Percentiles rank a stretch among this genome's conserved stretches.
These are phyloP conservation scores for Stigmatopora argus DNA, from an alignment of 2,113 vertebrate species.

Conservation along the genomic window DNA sequence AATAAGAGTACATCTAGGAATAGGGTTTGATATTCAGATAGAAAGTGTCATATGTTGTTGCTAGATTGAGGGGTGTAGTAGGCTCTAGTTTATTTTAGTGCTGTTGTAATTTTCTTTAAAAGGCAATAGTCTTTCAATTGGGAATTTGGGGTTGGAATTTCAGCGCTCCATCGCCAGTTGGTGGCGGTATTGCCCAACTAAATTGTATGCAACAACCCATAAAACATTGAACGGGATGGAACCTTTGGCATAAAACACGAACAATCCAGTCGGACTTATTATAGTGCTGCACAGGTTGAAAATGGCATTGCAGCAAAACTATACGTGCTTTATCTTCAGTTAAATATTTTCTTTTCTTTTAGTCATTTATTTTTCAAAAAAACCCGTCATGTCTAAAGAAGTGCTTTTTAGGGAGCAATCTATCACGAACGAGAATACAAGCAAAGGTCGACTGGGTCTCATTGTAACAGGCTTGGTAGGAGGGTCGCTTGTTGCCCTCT, in stretches of 20 bases:
- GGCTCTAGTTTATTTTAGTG: too few relatives aligned
- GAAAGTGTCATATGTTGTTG: too few relatives aligned
- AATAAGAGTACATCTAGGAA: too few relatives aligned
- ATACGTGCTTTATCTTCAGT: background rate
- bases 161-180: too few relatives aligned
- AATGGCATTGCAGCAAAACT: too few relatives aligned
- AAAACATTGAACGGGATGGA: slow-evolving; percentile 7
- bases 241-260: background rate
- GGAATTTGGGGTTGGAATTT: too few relatives aligned
- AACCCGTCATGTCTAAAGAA: slow-evolving; percentile 21
- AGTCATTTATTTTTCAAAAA: background rate
- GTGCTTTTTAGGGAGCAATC: background rate
- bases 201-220: too few relatives aligned
- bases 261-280: slow-evolving; percentile 13
- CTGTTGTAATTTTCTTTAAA: too few relatives aligned
- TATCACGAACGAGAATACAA: slow-evolving; percentile 12
- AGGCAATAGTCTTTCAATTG: too few relatives aligned
- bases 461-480: slow-evolving; percentile 69
- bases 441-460: slow-evolving; percentile 66
- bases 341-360: background rate
- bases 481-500: slow-evolving; percentile 75
- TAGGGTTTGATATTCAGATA: too few relatives aligned
- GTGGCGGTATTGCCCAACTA: too few relatives aligned
- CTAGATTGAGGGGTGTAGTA: too few relatives aligned
- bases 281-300: slow-evolving; percentile 21